Conservation (phyloP, 2,113 vertebrate species). For the Erythrocercus mccallii region DNA sequence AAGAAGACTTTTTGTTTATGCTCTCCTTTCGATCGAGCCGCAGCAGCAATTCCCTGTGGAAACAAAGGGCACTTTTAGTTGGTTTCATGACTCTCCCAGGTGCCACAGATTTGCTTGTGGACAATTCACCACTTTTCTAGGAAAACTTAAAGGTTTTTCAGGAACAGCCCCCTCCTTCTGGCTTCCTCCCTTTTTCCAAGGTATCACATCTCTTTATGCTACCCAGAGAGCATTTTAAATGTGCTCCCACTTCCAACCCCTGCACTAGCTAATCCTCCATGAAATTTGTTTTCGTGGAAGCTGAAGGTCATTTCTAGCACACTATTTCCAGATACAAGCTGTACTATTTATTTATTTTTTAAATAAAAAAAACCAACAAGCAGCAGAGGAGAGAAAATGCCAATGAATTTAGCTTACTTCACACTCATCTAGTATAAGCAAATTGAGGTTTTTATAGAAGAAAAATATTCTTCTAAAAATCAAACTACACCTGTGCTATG, state of each 20-base stretch:
- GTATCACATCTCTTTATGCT: not conserved
- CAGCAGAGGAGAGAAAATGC: not conserved
- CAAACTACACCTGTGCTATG: not conserved
- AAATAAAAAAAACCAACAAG: not conserved
- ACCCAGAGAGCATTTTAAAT: not conserved
- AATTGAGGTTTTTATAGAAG: not conserved
- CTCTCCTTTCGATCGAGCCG: slow-evolving; percentile 94
- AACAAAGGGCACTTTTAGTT: slow-evolving; percentile 47
- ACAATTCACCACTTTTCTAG: not conserved
- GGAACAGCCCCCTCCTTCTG: not conserved
- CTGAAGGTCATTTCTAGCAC: slow-evolving; percentile 37
- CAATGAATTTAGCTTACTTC: not conserved
- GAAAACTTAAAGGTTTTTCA: not conserved
- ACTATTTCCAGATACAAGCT: not conserved
- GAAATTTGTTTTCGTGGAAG: slow-evolving; percentile 28
- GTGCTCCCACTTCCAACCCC: not conserved
- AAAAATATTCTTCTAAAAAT: not conserved
- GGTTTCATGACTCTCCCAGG: not conserved
- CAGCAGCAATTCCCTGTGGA: slow-evolving; percentile 88
- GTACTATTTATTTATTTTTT: not conserved
- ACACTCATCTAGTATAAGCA: not conserved
- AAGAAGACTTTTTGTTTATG: slow-evolving; percentile 98
- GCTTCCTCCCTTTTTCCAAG: not conserved
- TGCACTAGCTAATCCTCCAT: not conserved
- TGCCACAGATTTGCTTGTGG: not conserved